Evolutionary conservation across 2,888 invertebrate genomes (phyloP).

Genomic region (Rhamnusium bicolor): DNA sequence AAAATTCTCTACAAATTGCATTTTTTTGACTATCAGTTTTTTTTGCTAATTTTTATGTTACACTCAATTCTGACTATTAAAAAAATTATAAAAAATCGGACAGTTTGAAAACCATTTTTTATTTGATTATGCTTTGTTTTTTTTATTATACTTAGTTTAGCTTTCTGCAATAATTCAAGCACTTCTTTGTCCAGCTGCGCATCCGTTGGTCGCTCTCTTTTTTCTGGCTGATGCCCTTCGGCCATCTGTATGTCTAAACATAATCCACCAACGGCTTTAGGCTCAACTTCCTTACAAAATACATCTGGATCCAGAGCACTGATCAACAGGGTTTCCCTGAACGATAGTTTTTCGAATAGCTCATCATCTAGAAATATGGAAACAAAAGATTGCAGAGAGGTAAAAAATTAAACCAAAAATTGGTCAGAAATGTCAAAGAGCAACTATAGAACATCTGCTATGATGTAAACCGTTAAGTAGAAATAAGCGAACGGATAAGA

Average conservation of each 20-base stretch:
- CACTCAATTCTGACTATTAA: no score
- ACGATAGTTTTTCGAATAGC: constrained; percentile 72
- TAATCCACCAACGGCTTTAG: constrained; percentile 66
- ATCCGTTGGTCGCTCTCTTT: constrained; percentile 22
- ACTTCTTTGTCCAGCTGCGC: constrained; percentile 47
- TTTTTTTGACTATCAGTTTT: no score
- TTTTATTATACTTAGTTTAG: constrained; percentile 54
- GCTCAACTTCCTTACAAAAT: constrained; percentile 56
- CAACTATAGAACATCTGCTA: no score
- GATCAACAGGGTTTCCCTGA: constrained; percentile 74
- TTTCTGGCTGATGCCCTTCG: constrained; percentile 58
- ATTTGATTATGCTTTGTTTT: no score
- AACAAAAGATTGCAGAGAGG: not conserved
- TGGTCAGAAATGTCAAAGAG: no score
- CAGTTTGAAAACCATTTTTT: no score
- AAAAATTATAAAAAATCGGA: no score
- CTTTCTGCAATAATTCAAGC: constrained; percentile 43
- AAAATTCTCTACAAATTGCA: no score
- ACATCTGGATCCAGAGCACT: constrained; percentile 71
- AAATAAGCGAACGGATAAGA: no score
- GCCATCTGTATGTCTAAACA: constrained; percentile 72
- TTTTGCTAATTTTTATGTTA: no score
- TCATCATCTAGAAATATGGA: constrained; percentile 70
- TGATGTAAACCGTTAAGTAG: no score
- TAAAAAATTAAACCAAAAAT: no score